Percentiles rank a stretch among this genome's conserved stretches.
These are phyloP conservation scores for Blastobasis lacticolella DNA, from an alignment of 2,888 invertebrate genomes.

Conservation along the genomic window DNA sequence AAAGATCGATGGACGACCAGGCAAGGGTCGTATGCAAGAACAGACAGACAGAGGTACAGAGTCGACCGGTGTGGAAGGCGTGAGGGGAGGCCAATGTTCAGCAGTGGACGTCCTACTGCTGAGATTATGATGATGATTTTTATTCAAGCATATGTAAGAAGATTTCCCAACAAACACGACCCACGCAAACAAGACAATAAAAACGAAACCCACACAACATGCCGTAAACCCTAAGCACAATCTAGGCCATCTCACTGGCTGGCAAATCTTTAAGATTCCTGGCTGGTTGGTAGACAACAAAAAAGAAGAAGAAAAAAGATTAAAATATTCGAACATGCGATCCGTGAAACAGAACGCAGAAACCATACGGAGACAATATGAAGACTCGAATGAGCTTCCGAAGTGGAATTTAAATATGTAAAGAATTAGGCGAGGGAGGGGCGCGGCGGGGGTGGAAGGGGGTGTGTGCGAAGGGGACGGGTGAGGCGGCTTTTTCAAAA, in stretches of 20 bases:
- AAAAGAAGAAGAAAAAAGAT: no score
- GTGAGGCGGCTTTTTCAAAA: slow-evolving; percentile 62
- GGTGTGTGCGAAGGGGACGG: slow-evolving; percentile 14
- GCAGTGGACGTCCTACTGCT: background rate
- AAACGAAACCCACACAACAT: no score
- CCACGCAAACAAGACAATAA: no score
- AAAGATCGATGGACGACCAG: background rate
- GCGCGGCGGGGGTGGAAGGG: slow-evolving; percentile 14
- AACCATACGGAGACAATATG: slow-evolving; percentile 64
- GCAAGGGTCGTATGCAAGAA: background rate
- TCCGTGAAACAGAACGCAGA: background rate
- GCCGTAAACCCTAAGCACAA: no score
- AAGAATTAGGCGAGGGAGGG: slow-evolving; percentile 68
- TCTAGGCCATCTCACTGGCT: no score
- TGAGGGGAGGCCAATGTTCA: background rate
- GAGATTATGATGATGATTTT: background rate
- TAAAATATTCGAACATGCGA: no score
- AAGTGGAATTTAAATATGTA: slow-evolving; percentile 75
- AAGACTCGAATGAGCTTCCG: slow-evolving; percentile 54
- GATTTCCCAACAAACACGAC: background rate
- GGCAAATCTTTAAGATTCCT: no score
- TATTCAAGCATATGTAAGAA: background rate
- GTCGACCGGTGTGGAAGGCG: background rate
- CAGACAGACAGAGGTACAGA: background rate
- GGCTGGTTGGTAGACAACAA: no score